Conservation (phyloP, 2,797 vertebrate species). For the Catharus ustulatus region DNA sequence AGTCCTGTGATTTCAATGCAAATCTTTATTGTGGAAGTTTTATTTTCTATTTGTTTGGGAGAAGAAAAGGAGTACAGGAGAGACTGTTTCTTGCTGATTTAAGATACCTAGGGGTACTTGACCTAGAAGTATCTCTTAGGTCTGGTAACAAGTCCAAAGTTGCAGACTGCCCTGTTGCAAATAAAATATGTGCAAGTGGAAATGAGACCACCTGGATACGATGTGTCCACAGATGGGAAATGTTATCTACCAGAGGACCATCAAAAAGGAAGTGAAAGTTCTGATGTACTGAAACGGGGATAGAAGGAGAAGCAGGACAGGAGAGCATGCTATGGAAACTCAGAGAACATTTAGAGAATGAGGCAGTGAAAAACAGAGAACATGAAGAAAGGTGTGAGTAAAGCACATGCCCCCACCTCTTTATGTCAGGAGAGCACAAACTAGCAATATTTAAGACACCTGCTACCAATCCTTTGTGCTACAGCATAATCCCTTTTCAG, state of each 20-base stretch:
- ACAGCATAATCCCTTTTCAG: neutral
- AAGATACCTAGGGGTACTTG: neutral
- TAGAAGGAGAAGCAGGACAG: neutral
- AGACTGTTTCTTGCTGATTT: neutral
- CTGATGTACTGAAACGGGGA: neutral
- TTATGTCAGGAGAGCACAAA: neutral
- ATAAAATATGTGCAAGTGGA: neutral
- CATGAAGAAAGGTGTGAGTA: neutral
- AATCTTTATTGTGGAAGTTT: neutral
- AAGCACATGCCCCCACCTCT: neutral
- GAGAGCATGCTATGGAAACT: neutral
- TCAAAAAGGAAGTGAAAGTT: neutral
- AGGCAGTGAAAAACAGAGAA: neutral
- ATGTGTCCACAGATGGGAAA: neutral
- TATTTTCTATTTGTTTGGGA: neutral
- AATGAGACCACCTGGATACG: neutral
- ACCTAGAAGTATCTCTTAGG: neutral
- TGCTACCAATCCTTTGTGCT: neutral
- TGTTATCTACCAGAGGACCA: neutral
- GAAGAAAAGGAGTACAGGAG: neutral
- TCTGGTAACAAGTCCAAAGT: neutral
- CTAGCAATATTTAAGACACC: neutral
- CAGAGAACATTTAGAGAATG: neutral
- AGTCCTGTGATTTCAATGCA: slow-evolving; percentile 45
- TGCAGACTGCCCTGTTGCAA: neutral